A percentile compares a stretch with the other conserved stretches of the same genome.
These are phyloP conservation scores for Caradrina clavipalpis DNA, from an alignment of 2,888 invertebrate genomes.

Conservation along the genomic window DNA sequence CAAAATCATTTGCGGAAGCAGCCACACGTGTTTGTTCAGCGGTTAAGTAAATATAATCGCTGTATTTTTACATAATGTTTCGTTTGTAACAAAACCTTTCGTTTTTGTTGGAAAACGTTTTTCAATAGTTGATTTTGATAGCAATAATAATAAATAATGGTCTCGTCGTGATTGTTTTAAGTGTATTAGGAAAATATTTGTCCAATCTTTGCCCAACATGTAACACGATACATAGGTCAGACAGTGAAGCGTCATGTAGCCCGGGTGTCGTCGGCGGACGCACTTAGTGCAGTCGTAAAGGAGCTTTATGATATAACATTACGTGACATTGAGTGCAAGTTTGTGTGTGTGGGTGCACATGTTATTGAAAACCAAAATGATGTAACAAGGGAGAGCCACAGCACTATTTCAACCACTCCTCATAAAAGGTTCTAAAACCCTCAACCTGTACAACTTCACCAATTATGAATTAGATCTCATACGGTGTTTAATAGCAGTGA, in stretches of 20 bases:
- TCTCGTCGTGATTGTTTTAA: too few species aligned
- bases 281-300: conserved; percentile 26
- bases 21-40: neutral
- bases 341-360: neutral
- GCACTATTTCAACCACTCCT: too few species aligned
- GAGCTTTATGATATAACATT: neutral
- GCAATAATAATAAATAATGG: neutral
- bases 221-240: conserved; percentile 4
- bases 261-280: conserved; percentile 18
- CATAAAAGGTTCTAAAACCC: too few species aligned
- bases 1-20: conserved; percentile 3
- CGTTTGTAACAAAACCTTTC: neutral
- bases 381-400: too few species aligned
- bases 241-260: conserved; percentile 20
- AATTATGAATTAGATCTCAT: too few species aligned
- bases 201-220: conserved; percentile 5
- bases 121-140: neutral
- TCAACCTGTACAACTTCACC: too few species aligned
- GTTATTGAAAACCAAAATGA: neutral
- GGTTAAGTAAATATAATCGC: neutral
- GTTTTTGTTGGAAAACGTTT: neutral
- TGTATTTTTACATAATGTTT: neutral
- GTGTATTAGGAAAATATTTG: neutral
- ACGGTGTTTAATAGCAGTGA: too few species aligned
- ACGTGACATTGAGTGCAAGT: too few species aligned